A percentile compares a stretch with the other conserved stretches of the same genome.
phyloP scores from a whole-genome alignment of 1,140 invertebrate genomes.

The Bombus superbus region DNA sequence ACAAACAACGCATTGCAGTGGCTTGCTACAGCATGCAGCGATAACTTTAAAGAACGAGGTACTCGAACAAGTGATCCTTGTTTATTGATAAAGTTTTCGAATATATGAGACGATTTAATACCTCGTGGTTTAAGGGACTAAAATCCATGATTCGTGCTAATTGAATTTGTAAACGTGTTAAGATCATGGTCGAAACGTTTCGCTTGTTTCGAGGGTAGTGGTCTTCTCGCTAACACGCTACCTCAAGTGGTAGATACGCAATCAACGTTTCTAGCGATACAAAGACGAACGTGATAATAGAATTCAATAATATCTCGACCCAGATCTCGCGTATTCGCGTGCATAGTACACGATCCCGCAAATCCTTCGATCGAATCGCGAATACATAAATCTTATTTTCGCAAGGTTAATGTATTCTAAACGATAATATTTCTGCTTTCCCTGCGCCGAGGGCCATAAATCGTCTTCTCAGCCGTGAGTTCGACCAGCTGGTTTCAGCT shows the following conservation, averaged over 20 bases:
- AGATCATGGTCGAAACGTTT: no score
- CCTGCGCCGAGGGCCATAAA: not conserved
- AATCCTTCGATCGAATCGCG: not conserved
- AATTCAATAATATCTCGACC: slow-evolving; percentile 6
- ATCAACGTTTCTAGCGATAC: not conserved
- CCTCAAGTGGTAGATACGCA: not conserved
- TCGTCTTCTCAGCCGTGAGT: not conserved
- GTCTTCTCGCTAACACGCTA: no score
- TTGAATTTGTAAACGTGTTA: no score
- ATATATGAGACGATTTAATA: no score
- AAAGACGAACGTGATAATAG: not conserved
- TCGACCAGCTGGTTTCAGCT: not conserved
- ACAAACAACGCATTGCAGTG: no score
- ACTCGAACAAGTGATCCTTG: no score
- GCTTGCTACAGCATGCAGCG: no score
- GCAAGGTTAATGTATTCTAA: not conserved
- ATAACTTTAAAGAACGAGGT: no score
- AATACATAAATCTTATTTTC: not conserved
- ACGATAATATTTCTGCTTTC: not conserved
- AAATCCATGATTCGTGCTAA: no score
- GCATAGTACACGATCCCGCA: not conserved
- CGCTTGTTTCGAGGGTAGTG: no score
- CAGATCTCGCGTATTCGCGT: not conserved
- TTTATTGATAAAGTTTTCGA: no score
- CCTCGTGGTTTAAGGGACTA: no score